A percentile compares a stretch with the other conserved stretches of the same genome.
Conservation (phyloP, 2,797 vertebrate genomes). For the Harpagifer antarcticus region DNA sequence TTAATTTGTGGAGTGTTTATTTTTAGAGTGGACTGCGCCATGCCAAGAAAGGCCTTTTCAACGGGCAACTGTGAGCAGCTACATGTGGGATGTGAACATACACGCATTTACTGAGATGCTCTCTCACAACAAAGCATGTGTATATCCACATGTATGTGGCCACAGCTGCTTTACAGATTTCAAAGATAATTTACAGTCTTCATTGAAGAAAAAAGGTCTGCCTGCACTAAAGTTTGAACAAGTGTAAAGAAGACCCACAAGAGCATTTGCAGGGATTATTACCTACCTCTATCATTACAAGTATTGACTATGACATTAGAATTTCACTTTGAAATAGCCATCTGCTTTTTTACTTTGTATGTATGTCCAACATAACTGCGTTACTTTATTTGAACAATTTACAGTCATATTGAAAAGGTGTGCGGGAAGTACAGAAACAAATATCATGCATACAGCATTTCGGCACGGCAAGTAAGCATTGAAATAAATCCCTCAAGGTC, state of each 20-base stretch:
- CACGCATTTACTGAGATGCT: conserved; percentile 21
- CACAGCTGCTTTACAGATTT: conserved; percentile 19
- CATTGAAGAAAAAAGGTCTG: no score
- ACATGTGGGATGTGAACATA: conserved; percentile 35
- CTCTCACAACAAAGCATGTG: conserved; percentile 20
- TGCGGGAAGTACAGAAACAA: conserved; percentile 1
- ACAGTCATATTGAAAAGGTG: no score
- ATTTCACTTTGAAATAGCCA: no score
- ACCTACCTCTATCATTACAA: no score
- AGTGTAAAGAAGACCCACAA: no score
- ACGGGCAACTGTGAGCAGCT: conserved; percentile 38
- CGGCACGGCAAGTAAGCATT: background rate
- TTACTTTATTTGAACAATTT: no score
- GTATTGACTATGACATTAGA: no score
- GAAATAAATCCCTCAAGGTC: conserved; percentile 10
- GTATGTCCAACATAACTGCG: no score
- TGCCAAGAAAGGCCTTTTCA: conserved; percentile 61
- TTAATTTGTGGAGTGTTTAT: conserved; percentile 77
- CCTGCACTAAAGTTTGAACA: no score
- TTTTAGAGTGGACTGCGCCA: conserved; percentile 69
- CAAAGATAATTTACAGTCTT: conserved; percentile 7
- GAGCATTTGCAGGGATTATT: no score
- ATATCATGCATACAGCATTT: background rate
- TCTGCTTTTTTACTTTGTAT: no score
- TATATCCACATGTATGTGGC: background rate